Evolutionary conservation across 2,113 vertebrate genomes (phyloP).

Genomic region (Pseudorhombus dupliciocellatus): DNA sequence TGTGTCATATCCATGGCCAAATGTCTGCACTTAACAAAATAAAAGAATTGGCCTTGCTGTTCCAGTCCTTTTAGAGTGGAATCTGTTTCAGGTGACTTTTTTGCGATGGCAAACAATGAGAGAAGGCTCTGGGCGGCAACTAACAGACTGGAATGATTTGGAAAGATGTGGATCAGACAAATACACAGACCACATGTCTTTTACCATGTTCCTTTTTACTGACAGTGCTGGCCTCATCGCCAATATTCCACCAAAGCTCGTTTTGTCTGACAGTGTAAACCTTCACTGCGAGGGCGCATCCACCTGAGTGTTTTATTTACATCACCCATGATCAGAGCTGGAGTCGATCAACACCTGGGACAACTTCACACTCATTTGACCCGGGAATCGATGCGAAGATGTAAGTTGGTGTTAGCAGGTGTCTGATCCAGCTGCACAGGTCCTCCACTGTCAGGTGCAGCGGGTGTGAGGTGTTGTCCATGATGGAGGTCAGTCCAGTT

Average conservation of each 20-base stretch:
- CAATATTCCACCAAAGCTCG: no score
- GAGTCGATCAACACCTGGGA: not conserved
- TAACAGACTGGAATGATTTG: not conserved
- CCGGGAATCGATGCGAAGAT: not conserved
- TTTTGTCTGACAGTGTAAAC: no score
- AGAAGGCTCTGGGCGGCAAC: not conserved
- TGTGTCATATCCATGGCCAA: no score
- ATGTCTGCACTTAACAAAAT: no score
- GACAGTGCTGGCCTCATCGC: not conserved
- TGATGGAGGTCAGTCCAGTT: no score
- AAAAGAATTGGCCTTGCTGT: no score
- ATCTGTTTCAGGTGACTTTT: not conserved
- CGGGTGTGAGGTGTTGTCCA: no score
- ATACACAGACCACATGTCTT: not conserved
- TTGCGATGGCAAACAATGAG: not conserved
- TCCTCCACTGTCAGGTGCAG: no score
- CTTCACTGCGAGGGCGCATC: no score
- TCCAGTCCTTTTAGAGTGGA: no score
- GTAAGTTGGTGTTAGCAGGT: not conserved
- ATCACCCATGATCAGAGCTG: not conserved
- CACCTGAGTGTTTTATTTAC: not conserved
- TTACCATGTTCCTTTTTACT: not conserved
- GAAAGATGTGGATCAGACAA: no score
- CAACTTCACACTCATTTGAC: not conserved
- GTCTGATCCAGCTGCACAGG: not conserved